A percentile compares a stretch with the other conserved stretches of the same genome.
Evolutionary conservation across 1,140 invertebrate genomes (phyloP).

Genomic region (Oncopeltus fasciatus): DNA sequence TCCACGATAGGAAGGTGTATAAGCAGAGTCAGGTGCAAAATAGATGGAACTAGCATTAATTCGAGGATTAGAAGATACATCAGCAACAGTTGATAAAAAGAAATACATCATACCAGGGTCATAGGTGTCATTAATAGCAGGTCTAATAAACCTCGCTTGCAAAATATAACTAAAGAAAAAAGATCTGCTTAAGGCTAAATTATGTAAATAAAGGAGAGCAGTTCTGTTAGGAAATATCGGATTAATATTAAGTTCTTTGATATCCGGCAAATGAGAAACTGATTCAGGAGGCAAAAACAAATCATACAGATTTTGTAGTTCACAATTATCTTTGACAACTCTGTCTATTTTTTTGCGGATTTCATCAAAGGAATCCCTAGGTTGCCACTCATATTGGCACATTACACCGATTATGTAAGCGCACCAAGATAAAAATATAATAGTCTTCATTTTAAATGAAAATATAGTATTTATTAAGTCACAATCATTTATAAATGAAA

Average conservation of each 20-base stretch:
- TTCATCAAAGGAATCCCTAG: constrained; percentile 75
- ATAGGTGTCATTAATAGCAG: constrained; percentile 78
- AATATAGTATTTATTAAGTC: not conserved
- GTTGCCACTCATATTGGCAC: constrained; percentile 79
- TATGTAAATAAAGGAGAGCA: constrained; percentile 81
- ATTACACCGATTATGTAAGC: constrained; percentile 14
- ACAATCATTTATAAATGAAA: not conserved
- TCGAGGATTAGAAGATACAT: constrained; percentile 81
- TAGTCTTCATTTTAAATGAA: not conserved
- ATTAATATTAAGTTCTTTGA: constrained; percentile 89
- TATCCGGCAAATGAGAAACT: constrained; percentile 82
- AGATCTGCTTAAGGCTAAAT: constrained; percentile 83
- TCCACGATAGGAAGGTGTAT: constrained; percentile 83
- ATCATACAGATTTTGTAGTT: constrained; percentile 67
- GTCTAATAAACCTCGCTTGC: constrained; percentile 76
- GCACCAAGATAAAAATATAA: not conserved
- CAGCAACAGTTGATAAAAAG: constrained; percentile 84
- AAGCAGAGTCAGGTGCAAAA: constrained; percentile 87
- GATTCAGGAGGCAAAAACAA: constrained; percentile 68
- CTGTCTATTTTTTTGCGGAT: constrained; percentile 64
- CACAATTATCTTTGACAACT: constrained; percentile 73
- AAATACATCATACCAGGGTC: constrained; percentile 98
- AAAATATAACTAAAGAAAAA: constrained; percentile 94
- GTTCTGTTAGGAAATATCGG: constrained; percentile 91
- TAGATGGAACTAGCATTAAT: constrained; percentile 90